Conservation (phyloP, 2,113 vertebrate genomes). For the Tragelaphus imberbis region DNA sequence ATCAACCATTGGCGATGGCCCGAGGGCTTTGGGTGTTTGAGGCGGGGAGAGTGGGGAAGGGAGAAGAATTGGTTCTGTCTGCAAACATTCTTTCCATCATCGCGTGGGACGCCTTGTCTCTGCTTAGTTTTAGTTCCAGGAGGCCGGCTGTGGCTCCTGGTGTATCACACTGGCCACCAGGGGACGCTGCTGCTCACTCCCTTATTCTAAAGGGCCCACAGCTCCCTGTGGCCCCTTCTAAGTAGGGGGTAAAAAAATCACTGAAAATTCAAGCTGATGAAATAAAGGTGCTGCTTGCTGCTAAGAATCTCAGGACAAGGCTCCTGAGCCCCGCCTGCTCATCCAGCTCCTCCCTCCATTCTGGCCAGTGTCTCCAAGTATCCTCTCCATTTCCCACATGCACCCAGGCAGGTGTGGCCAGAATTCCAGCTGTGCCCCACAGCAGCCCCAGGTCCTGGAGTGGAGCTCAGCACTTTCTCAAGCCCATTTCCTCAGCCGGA, state of each 20-base stretch:
- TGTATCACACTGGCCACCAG: not conserved
- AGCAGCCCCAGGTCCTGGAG: not conserved
- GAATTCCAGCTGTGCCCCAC: not conserved
- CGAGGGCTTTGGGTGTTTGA: not conserved
- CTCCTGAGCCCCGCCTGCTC: not conserved
- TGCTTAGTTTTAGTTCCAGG: not conserved
- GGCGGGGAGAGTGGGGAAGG: not conserved
- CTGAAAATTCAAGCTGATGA: not conserved
- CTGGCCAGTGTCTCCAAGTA: fast-evolving
- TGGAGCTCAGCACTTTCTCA: not conserved
- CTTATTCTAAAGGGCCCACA: not conserved
- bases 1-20: not conserved
- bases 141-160: not conserved
- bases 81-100: not conserved
- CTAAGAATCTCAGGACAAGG: not conserved
- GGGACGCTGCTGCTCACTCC: not conserved
- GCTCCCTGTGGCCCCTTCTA: not conserved
- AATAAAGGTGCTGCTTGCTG: not conserved
- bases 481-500: not conserved
- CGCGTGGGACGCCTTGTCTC: no score
- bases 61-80: fast-evolving
- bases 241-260: not conserved
- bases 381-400: not conserved
- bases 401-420: not conserved
- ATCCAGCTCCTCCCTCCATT: not conserved